These are phyloP conservation scores for Genyomyrus donnyi DNA, from an alignment of 2,113 vertebrate genomes.

Conservation along the genomic window DNA sequence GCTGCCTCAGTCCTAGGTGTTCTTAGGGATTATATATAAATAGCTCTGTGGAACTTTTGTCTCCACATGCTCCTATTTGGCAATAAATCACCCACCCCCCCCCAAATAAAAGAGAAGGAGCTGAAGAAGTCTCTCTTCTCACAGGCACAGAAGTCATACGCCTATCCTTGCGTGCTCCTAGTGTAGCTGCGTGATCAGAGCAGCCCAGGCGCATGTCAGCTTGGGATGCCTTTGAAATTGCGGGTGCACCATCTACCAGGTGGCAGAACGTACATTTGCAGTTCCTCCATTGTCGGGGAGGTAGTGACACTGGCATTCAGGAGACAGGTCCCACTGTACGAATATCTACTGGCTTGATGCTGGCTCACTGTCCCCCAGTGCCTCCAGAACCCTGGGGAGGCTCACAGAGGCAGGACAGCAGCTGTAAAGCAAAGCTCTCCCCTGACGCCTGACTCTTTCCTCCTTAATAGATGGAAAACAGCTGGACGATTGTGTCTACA, in stretches of 20 bases:
- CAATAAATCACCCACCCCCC: slow-evolving; percentile 14
- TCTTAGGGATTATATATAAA: slow-evolving; percentile 16
- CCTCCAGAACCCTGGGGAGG: not conserved
- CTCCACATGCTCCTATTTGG: slow-evolving; percentile 1
- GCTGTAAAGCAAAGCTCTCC: not conserved
- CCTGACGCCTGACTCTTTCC: not conserved
- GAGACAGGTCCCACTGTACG: not conserved
- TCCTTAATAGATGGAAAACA: not conserved
- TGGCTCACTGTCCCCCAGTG: not conserved
- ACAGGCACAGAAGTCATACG: not conserved
- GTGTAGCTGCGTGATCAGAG: not conserved
- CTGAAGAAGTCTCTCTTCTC: not conserved
- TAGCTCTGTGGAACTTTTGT: slow-evolving; percentile 6
- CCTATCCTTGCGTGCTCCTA: not conserved
- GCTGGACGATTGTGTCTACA: not conserved
- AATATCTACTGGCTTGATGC: not conserved
- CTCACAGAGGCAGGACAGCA: not conserved
- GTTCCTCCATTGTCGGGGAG: not conserved
- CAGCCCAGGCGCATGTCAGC: not conserved
- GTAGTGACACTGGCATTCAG: not conserved
- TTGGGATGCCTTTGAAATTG: not conserved
- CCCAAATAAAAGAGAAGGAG: not conserved
- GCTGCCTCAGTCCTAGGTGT: not conserved
- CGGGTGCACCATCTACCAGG: not conserved
- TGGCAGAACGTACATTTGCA: not conserved